Conservation (phyloP, 2,888 invertebrate genomes). For the Himalopsyche japonica region DNA sequence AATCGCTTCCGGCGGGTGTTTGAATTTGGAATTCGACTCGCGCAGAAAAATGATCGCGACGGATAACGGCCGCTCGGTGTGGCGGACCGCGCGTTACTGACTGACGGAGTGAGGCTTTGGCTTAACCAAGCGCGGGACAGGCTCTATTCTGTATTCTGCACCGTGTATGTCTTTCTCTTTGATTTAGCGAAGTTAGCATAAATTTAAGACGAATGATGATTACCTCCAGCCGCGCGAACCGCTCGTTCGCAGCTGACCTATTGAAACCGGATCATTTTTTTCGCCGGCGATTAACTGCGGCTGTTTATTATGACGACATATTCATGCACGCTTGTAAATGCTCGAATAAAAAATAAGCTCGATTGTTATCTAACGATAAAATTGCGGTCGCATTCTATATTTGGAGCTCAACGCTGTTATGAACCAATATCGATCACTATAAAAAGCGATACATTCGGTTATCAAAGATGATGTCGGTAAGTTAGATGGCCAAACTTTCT, state of each 20-base stretch:
- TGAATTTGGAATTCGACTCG: not conserved
- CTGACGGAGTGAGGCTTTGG: not conserved
- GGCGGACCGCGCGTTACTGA: conserved; percentile 38
- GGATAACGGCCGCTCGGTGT: conserved; percentile 30
- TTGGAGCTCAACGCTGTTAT: not conserved
- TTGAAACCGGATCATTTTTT: not conserved
- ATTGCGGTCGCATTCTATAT: not conserved
- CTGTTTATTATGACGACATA: not conserved
- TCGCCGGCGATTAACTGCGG: not conserved
- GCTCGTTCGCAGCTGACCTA: not conserved
- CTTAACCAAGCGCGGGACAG: not conserved
- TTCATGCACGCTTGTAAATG: not conserved
- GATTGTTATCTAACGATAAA: not conserved
- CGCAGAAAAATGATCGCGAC: conserved; percentile 4
- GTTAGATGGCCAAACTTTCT: no score
- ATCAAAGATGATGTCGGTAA: no score
- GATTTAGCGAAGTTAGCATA: conserved; percentile 16
- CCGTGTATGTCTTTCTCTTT: conserved; percentile 9
- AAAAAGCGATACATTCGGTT: no score
- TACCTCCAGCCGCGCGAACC: not conserved
- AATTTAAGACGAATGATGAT: not conserved
- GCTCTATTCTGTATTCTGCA: not conserved
- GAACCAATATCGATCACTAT: no score
- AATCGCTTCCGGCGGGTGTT: not conserved
- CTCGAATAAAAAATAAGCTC: not conserved